These are phyloP conservation scores for Trichonephila inaurata DNA, from an alignment of 1,140 invertebrate species.

Conservation along the genomic window DNA sequence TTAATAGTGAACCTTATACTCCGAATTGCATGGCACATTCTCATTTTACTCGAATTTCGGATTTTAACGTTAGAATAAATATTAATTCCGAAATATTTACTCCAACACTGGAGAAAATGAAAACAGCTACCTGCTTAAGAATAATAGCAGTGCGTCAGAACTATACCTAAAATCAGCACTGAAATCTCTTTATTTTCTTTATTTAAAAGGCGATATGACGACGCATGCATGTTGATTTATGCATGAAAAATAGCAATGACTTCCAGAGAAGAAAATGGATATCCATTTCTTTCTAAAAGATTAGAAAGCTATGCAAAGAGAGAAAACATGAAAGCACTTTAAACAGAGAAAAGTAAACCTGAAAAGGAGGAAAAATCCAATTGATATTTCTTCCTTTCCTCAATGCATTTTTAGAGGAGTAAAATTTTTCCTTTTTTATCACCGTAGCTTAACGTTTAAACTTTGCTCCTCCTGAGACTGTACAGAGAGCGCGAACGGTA, in stretches of 20 bases:
- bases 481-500: neutral
- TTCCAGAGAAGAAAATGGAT: neutral
- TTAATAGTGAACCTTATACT: too few relatives aligned
- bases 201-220: too few relatives aligned
- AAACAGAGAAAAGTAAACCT: neutral
- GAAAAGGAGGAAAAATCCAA: neutral
- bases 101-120: too few relatives aligned
- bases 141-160: too few relatives aligned
- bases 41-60: too few relatives aligned
- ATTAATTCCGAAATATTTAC: too few relatives aligned
- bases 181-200: too few relatives aligned
- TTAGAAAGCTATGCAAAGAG: neutral
- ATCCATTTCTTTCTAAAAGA: neutral
- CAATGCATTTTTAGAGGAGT: neutral
- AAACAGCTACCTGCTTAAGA: too few relatives aligned
- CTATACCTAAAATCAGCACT: too few relatives aligned
- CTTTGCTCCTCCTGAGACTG: neutral
- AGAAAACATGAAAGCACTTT: neutral
- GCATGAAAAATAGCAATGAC: neutral
- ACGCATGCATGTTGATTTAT: neutral
- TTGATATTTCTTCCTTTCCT: neutral
- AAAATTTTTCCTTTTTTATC: neutral
- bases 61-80: too few relatives aligned
- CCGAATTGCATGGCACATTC: too few relatives aligned
- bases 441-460: neutral